Evolutionary conservation across 2,888 invertebrate genomes (phyloP).

Genomic region (Eupithecia dodoneata): DNA sequence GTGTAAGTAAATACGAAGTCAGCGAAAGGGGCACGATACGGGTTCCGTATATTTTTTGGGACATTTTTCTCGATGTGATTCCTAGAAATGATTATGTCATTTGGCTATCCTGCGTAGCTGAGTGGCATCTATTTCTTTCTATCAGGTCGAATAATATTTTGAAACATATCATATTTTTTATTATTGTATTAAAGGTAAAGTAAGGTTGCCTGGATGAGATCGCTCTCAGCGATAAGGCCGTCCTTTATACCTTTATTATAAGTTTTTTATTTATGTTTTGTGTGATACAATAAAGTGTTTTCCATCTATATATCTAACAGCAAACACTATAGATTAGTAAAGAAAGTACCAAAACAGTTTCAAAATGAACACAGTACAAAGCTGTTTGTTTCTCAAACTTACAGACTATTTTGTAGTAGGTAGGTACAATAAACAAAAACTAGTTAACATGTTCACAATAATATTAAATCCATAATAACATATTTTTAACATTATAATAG

Average conservation of each 20-base stretch:
- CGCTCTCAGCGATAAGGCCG: too few species aligned
- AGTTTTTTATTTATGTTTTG: too few species aligned
- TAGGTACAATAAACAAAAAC: neutral
- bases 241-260: too few species aligned
- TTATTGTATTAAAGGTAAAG: too few species aligned
- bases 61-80: neutral
- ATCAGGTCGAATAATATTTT: neutral
- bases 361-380: neutral
- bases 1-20: slow-evolving; percentile 70
- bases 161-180: neutral
- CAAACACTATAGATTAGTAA: too few species aligned
- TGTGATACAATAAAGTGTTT: too few species aligned
- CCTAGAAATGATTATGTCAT: neutral
- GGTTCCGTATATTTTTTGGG: neutral
- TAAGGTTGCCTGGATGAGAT: too few species aligned
- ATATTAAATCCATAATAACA: neutral
- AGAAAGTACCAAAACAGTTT: too few species aligned
- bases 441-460: neutral
- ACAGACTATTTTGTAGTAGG: neutral
- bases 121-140: neutral
- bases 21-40: slow-evolving; percentile 47
- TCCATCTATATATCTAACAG: too few species aligned
- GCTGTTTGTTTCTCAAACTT: neutral
- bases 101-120: neutral
- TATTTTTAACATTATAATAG: neutral